These are phyloP conservation scores for Drosophila lacertosa DNA, from an alignment of 1,140 invertebrate species.

Conservation along the genomic window DNA sequence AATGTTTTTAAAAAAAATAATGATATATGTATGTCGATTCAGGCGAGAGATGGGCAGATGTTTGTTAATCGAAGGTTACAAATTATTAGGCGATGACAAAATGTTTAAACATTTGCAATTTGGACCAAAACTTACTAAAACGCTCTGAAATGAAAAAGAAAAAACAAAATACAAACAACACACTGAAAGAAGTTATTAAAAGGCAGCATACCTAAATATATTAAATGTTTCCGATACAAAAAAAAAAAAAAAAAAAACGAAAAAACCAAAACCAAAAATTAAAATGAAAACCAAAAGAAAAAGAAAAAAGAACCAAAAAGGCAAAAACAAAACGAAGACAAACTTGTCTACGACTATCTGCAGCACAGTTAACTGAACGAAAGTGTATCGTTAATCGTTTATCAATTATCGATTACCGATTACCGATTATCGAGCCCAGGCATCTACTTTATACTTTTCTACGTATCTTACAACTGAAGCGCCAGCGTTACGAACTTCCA, in stretches of 20 bases:
- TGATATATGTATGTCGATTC: not conserved
- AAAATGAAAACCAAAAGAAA: conserved; percentile 21
- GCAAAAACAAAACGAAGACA: not conserved
- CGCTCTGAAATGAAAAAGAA: conserved; percentile 17
- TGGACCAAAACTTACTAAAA: conserved; percentile 58
- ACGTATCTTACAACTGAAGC: conserved; percentile 39
- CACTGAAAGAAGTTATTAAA: not conserved
- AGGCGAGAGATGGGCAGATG: not conserved
- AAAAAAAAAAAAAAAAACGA: conserved; percentile 2
- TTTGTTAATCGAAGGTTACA: conserved; percentile 12
- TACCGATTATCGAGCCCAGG: conserved; percentile 7
- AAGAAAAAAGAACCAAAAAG: not conserved
- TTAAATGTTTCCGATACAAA: conserved; percentile 18
- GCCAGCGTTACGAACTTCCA: conserved; percentile 39
- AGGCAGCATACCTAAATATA: conserved; percentile 15
- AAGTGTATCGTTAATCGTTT: not conserved
- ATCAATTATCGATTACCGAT: not conserved
- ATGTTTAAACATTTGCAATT: conserved; percentile 57
- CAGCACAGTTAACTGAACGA: conserved; percentile 28
- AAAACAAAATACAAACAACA: not conserved
- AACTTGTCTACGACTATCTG: conserved; percentile 45
- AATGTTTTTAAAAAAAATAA: not conserved
- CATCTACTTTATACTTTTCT: conserved; percentile 55
- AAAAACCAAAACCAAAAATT: not conserved
- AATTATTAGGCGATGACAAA: not conserved